Evolutionary conservation across 2,113 vertebrate genomes (phyloP).

Genomic region (Macquaria australasica): DNA sequence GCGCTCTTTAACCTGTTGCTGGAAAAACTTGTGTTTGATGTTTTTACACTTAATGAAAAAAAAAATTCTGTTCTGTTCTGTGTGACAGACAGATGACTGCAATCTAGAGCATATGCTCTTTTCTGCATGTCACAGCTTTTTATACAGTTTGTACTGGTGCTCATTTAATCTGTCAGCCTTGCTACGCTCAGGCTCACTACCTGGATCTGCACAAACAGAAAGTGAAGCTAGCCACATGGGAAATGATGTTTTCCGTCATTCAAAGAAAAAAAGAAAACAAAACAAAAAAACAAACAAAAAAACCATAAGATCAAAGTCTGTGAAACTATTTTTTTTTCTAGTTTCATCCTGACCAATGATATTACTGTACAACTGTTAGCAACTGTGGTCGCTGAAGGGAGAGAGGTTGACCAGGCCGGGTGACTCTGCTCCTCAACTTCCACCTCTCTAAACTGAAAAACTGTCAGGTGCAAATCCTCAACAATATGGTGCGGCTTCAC

Average conservation of each 20-base stretch:
- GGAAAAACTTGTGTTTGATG: slow-evolving; percentile 48
- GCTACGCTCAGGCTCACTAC: slow-evolving; percentile 76
- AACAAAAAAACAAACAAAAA: slow-evolving; percentile 61
- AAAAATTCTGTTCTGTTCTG: slow-evolving; percentile 30
- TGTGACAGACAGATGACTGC: slow-evolving; percentile 54
- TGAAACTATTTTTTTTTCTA: slow-evolving; percentile 83
- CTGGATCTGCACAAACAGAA: slow-evolving; percentile 83
- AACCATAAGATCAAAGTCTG: slow-evolving; percentile 84
- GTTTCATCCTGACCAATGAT: slow-evolving; percentile 85
- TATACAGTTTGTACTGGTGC: slow-evolving; percentile 89
- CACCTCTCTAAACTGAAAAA: slow-evolving; percentile 76
- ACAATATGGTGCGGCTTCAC: slow-evolving; percentile 87
- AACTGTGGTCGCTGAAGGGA: slow-evolving; percentile 58
- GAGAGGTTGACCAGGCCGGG: slow-evolving; percentile 53
- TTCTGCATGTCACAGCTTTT: slow-evolving; percentile 80
- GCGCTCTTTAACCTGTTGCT: slow-evolving; percentile 72
- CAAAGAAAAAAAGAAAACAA: slow-evolving; percentile 54
- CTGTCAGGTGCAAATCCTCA: slow-evolving; percentile 85
- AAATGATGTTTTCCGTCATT: slow-evolving; percentile 86
- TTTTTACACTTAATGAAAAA: slow-evolving; percentile 56
- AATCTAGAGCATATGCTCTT: slow-evolving; percentile 69
- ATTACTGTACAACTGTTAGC: slow-evolving; percentile 87
- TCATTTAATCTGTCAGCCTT: slow-evolving; percentile 85
- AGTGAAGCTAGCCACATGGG: slow-evolving; percentile 83
- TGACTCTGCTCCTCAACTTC: slow-evolving; percentile 62